These are phyloP conservation scores for Drosophila insularis DNA, from an alignment of 1,140 invertebrate genomes.

Conservation along the genomic window DNA sequence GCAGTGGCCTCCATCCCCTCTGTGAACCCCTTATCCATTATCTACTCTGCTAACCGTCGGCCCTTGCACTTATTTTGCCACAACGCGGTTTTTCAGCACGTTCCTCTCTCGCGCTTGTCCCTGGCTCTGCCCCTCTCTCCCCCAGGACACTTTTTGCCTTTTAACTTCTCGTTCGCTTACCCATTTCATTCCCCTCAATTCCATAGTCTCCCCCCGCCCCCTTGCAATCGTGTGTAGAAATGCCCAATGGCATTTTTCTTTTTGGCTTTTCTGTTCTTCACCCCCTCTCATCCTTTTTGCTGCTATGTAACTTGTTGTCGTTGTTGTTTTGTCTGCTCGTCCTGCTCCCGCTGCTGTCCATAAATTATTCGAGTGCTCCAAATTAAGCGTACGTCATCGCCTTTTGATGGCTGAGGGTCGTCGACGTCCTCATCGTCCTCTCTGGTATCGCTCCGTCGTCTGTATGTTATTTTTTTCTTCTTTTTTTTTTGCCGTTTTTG, in stretches of 20 bases:
- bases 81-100: slow-evolving; percentile 71
- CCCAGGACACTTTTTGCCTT: neutral
- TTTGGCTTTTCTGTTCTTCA: neutral
- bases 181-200: neutral
- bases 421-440: slow-evolving; percentile 11
- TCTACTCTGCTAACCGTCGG: neutral
- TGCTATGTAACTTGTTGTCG: slow-evolving; percentile 9
- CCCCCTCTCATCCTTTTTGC: neutral
- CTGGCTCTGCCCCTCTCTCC: neutral
- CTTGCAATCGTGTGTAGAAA: slow-evolving; percentile 38
- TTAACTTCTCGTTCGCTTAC: neutral
- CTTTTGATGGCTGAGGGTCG: slow-evolving; percentile 60
- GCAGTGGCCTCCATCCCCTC: neutral
- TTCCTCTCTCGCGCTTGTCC: slow-evolving; percentile 18
- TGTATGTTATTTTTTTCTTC: slow-evolving; percentile 18
- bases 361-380: slow-evolving; percentile 70
- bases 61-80: slow-evolving; percentile 40
- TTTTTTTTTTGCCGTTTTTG: neutral
- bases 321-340: neutral
- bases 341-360: slow-evolving; percentile 39
- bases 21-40: neutral
- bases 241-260: slow-evolving; percentile 40
- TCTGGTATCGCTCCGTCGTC: neutral
- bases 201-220: neutral
- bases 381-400: slow-evolving; percentile 78